These are phyloP conservation scores for Chlamydotis undulata DNA, from an alignment of 2,113 vertebrate genomes.

Conservation along the genomic window DNA sequence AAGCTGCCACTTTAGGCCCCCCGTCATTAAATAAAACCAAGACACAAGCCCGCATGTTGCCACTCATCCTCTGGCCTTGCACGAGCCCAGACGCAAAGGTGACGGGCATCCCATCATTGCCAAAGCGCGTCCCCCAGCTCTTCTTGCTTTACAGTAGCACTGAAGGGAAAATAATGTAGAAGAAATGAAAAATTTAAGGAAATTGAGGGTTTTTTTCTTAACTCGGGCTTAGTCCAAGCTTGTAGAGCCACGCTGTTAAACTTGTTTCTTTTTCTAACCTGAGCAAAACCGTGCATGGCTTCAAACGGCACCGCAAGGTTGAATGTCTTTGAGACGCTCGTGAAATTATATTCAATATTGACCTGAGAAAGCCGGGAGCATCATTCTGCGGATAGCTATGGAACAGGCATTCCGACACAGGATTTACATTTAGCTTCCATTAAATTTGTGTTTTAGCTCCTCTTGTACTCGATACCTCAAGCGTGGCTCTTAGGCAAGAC, in stretches of 20 bases:
- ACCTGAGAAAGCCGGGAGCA: not conserved
- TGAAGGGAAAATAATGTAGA: not conserved
- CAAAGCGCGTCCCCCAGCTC: not conserved
- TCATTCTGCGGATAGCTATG: not conserved
- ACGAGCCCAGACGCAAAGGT: not conserved
- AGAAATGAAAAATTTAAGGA: not conserved
- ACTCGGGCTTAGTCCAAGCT: not conserved
- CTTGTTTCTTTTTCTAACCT: not conserved
- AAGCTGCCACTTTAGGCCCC: too few relatives aligned
- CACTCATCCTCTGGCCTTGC: fast-evolving
- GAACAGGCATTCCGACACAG: not conserved
- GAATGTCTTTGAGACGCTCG: not conserved
- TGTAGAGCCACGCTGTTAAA: fast-evolving
- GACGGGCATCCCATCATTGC: not conserved
- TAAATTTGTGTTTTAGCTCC: not conserved
- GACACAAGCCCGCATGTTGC: fast-evolving
- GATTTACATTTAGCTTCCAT: not conserved
- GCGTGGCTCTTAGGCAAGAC: not conserved
- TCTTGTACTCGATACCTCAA: not conserved
- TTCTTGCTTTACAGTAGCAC: not conserved
- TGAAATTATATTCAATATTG: not conserved
- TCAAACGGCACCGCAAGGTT: not conserved
- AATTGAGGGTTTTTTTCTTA: not conserved
- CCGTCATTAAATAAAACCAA: too few relatives aligned
- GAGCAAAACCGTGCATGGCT: not conserved